Evolutionary conservation across 2,888 invertebrate genomes (phyloP).

Genomic region (Caenorhabditis parvicauda): DNA sequence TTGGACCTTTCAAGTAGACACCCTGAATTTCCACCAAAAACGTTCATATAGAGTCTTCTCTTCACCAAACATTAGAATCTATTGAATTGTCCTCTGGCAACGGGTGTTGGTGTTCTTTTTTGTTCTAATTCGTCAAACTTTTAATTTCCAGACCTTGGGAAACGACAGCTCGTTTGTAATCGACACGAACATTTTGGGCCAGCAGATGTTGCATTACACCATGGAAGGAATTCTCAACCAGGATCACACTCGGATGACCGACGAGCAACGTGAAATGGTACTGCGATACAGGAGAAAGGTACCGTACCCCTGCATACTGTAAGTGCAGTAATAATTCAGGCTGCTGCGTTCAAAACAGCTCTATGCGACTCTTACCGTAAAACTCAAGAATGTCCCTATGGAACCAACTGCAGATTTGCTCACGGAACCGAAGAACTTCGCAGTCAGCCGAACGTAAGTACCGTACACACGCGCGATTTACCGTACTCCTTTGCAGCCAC

Average conservation of each 20-base stretch:
- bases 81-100: too few relatives aligned
- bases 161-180: too few relatives aligned
- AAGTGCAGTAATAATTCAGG: conserved; percentile 10
- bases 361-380: conserved; percentile 40
- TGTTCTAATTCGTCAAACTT: too few relatives aligned
- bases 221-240: too few relatives aligned
- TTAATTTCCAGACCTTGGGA: too few relatives aligned
- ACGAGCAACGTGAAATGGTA: conserved; percentile 34
- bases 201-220: too few relatives aligned
- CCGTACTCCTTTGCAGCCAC: conserved; percentile 25
- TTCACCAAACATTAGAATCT: too few relatives aligned
- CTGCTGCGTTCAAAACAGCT: conserved; percentile 46
- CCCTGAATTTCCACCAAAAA: too few relatives aligned
- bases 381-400: conserved; percentile 32
- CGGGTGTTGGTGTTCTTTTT: too few relatives aligned
- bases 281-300: conserved; percentile 34
- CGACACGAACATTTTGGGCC: too few relatives aligned
- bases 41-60: too few relatives aligned
- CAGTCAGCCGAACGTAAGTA: conserved; percentile 27
- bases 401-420: conserved; percentile 39
- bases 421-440: conserved; percentile 39
- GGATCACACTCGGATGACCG: conserved; percentile 28
- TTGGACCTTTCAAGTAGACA: too few relatives aligned
- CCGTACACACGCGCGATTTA: not conserved
- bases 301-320: not conserved